Evolutionary conservation across 2,113 vertebrate species (phyloP).

Genomic region (Cercopithecus mona): DNA sequence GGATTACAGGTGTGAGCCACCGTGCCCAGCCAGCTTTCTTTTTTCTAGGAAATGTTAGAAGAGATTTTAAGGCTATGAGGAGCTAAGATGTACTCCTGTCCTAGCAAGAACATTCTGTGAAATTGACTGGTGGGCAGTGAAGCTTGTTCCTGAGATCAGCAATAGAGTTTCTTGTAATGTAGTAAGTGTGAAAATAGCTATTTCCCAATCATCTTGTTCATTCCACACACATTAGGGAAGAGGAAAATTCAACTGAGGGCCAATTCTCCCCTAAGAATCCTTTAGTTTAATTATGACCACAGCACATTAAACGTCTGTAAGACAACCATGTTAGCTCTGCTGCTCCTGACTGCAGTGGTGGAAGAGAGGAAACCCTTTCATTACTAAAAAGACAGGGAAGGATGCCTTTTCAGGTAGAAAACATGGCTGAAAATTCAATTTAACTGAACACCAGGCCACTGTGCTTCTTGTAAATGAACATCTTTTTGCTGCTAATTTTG

Average conservation of each 20-base stretch:
- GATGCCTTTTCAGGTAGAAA: constrained; percentile 37
- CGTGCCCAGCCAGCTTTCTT: neutral
- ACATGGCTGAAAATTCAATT: constrained; percentile 59
- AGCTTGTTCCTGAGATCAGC: neutral
- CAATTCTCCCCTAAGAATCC: constrained; percentile 30
- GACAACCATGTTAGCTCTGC: neutral
- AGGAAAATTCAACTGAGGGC: constrained; percentile 39
- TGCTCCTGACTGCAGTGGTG: neutral
- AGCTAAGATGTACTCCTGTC: neutral
- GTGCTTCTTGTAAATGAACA: constrained; percentile 60
- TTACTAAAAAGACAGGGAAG: constrained; percentile 20
- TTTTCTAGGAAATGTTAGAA: neutral
- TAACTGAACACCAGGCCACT: constrained; percentile 39
- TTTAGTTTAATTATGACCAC: constrained; percentile 55
- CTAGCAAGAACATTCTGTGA: constrained; percentile 35
- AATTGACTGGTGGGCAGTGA: neutral
- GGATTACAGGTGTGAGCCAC: no score
- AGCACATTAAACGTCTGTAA: neutral
- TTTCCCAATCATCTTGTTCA: constrained; percentile 51
- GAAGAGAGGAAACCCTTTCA: constrained; percentile 7
- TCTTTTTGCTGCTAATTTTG: constrained; percentile 71
- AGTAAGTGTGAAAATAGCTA: neutral
- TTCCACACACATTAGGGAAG: constrained; percentile 3
- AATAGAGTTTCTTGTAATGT: neutral
- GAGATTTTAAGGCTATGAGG: constrained; percentile 27